A percentile compares a stretch with the other conserved stretches of the same genome.
phyloP scores from a whole-genome alignment of 2,113 vertebrate species.

The Psilopsiagon aurifrons region DNA sequence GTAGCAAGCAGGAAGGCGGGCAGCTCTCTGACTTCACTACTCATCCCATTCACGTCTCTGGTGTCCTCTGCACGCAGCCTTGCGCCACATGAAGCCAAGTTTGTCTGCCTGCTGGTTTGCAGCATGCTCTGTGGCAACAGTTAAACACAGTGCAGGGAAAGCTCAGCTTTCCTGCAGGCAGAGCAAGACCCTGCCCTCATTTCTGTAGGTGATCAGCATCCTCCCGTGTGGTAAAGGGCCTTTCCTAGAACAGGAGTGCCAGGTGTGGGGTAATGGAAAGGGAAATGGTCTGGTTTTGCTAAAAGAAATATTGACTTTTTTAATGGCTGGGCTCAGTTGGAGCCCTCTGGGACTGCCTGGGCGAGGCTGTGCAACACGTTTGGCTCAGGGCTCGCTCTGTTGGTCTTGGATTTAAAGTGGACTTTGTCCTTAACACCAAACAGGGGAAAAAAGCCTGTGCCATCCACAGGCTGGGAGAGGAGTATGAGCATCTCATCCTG shows the following conservation, averaged over 20 bases:
- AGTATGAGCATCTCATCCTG: neutral
- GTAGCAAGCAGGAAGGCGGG: neutral
- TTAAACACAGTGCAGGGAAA: neutral
- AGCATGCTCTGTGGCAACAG: neutral
- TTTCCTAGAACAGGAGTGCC: neutral
- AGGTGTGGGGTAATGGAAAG: neutral
- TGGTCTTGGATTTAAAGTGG: neutral
- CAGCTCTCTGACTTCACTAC: neutral
- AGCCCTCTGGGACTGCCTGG: neutral
- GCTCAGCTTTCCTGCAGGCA: neutral
- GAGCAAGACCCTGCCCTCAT: neutral
- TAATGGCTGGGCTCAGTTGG: slow-evolving; percentile 9
- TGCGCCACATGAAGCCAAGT: neutral
- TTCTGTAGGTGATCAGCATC: neutral
- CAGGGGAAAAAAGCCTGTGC: neutral
- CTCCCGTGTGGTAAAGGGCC: neutral
- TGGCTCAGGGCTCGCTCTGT: neutral
- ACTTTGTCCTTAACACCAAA: neutral
- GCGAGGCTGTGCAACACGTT: neutral
- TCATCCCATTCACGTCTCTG: neutral
- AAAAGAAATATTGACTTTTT: slow-evolving; percentile 39
- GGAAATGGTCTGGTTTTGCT: slow-evolving; percentile 2
- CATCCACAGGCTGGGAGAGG: neutral
- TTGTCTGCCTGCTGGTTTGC: neutral
- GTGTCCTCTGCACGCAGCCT: neutral